Base-by-base conservation (phyloP, 1,140 invertebrate genomes). In the Schlechtendalia chinensis region DNA sequence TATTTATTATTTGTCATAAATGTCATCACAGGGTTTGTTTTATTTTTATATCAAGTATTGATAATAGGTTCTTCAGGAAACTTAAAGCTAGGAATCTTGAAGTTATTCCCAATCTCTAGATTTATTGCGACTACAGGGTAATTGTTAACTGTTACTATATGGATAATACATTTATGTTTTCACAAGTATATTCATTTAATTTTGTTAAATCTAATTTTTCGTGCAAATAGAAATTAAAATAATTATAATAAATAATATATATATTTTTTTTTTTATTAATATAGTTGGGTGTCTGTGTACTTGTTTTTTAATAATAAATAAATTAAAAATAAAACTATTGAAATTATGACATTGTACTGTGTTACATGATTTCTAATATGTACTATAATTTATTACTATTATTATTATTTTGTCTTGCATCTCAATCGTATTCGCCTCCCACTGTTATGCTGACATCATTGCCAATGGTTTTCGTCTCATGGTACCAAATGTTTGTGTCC, bases 401-500 rank as follows among this genome's bases (percentile, higher is more conserved):
- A 50, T 17, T 47, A 6, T 67, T 47, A 10, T 12, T 50, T 19
- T 45, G n/a, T 71, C 17, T 27, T 72, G 47, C 1, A 19, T 22
- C 82, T 89, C 87, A 96, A 85, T 98, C 96, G 84, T 94, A 98
- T 86, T 98, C 96, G 0, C 96, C 94, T 29, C 96, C 96, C 84
- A 98, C 97, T 1, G 95, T 96, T 81, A 98, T 95, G 86, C 96
- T 98, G 82, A 97, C 91, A 81, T 94, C 93, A 47, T 93, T 89
- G 1, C 94, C 93, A 32, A 95, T 88, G 80, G 97, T 94, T 82
- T 89, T 86, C 0, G 96, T 98, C 84, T 93, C 91, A 87, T 98
- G 96, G 84, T 95, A 98, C 96, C 96, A 98, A 81, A 91, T 90
- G 85, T 98, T 97, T 0, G 96, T 97, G 86, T 98, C 95, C 82